Evolutionary conservation across 2,113 vertebrate genomes (phyloP).

Genomic region (Fukomys damarensis): DNA sequence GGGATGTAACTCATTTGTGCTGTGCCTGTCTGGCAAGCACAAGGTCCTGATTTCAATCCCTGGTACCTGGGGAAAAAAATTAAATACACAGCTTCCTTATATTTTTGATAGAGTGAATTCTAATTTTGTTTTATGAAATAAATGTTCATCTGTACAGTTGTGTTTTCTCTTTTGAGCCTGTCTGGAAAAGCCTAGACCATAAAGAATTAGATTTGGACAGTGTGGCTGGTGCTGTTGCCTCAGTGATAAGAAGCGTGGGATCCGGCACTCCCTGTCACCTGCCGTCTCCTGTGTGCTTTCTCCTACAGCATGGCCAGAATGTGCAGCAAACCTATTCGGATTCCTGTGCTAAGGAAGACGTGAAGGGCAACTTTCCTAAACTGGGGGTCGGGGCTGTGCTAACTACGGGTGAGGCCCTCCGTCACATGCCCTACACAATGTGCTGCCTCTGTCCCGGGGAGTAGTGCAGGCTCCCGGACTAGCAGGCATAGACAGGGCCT

Average conservation of each 20-base stretch:
- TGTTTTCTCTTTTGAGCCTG: not conserved
- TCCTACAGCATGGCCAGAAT: not conserved
- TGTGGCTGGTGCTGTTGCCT: fast-evolving
- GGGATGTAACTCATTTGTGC: too few relatives aligned
- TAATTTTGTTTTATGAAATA: not conserved
- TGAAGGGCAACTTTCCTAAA: not conserved
- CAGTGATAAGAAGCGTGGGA: not conserved
- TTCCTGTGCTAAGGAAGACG: not conserved
- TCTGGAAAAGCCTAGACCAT: not conserved
- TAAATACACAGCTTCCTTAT: not conserved
- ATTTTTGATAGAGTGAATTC: not conserved
- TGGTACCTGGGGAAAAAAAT: not conserved
- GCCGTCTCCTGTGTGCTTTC: not conserved
- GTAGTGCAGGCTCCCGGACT: not conserved
- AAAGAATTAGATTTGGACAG: not conserved
- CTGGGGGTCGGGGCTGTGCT: not conserved
- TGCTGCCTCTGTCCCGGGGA: not conserved
- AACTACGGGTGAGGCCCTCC: not conserved
- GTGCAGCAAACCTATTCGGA: too few relatives aligned
- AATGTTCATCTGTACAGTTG: not conserved
- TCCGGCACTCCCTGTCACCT: fast-evolving
- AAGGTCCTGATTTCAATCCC: too few relatives aligned
- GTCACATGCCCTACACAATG: not conserved
- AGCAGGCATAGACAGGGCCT: not conserved
- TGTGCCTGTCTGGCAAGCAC: too few relatives aligned